Base-by-base conservation (phyloP, 1,140 invertebrate species). In the Rhynchophorus ferrugineus region DNA sequence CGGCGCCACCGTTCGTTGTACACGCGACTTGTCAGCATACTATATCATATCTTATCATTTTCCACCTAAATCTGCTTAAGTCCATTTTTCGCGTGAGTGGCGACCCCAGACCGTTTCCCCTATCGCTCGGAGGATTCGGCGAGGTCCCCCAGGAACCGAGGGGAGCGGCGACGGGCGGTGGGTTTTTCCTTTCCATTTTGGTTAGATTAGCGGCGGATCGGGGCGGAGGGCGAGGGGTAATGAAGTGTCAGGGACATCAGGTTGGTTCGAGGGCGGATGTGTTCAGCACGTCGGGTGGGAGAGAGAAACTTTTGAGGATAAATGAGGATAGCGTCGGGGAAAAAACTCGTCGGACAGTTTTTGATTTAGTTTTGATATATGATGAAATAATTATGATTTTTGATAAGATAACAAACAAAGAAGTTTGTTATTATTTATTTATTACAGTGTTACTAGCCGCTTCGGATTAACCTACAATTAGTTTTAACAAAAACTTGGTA, bases 11-110 rank as follows among this genome's bases (percentile, higher is more conserved):
- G 37, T 18, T 39, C 37, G 14, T 39, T 16, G 35, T 20, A 54
- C 56, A 57, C 56, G 56, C 50, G 50, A 53, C 56, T 53, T 53
- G 50, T 53, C 56, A 44, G 56, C 50, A 54, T 49, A 57, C 45
- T 54, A 52, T 48, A 54, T 54, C 56, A 55, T 50, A 46, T 55
- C 57, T 49, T 54, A 48, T 54, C 52, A 54, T 54, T 54, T 54
- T 54, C 52, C 45, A 55, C 54, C 57, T 59, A 59, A 59, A 56
- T 59, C 57, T 56, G 54, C 57, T 59, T 56, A 59, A 59, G 54
- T 56, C 57, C 52, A 59, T 59, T 59, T 59, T 48, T 59, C 57
- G 57, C 50, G 49, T 55, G 57, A 59, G 49, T 50, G 57, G 44
- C 49, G 47, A 59, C 57, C 57, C 57, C 38, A 43, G 18, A 16